A percentile compares a stretch with the other conserved stretches of the same genome.
These are phyloP conservation scores for Protobothrops mucrosquamatus DNA, from an alignment of 2,113 vertebrate species.

Conservation along the genomic window DNA sequence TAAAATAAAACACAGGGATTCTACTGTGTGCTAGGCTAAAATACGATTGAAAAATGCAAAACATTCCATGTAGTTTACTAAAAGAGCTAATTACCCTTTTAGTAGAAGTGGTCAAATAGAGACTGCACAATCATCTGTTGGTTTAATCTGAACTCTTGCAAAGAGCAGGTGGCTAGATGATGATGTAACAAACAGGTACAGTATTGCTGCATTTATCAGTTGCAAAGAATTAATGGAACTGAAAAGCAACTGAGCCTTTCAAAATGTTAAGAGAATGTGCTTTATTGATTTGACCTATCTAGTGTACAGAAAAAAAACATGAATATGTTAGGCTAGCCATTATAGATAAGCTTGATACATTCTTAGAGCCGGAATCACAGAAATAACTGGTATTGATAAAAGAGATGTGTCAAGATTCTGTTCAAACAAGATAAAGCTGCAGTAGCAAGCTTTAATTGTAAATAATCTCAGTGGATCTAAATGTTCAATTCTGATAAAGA, in stretches of 20 bases:
- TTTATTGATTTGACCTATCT: not conserved
- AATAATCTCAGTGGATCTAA: not conserved
- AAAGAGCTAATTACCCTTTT: not conserved
- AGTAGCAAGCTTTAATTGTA: not conserved
- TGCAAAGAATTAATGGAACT: not conserved
- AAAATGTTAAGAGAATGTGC: not conserved
- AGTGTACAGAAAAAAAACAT: not conserved
- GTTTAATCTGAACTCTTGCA: not conserved
- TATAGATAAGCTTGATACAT: not conserved
- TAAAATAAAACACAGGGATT: not conserved
- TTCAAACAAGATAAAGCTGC: not conserved
- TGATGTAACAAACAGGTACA: not conserved
- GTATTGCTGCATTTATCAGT: not conserved
- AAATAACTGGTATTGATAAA: not conserved
- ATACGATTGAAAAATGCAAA: not conserved
- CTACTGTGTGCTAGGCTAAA: not conserved
- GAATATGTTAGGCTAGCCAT: not conserved
- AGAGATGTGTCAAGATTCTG: not conserved
- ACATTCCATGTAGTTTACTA: not conserved
- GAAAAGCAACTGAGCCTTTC: not conserved
- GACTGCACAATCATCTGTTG: not conserved
- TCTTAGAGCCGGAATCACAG: not conserved
- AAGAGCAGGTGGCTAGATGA: not conserved
- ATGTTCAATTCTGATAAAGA: not conserved
- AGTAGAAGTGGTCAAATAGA: not conserved